Base-by-base conservation (phyloP, 2,797 vertebrate genomes). In the Enoplosus armatus region DNA sequence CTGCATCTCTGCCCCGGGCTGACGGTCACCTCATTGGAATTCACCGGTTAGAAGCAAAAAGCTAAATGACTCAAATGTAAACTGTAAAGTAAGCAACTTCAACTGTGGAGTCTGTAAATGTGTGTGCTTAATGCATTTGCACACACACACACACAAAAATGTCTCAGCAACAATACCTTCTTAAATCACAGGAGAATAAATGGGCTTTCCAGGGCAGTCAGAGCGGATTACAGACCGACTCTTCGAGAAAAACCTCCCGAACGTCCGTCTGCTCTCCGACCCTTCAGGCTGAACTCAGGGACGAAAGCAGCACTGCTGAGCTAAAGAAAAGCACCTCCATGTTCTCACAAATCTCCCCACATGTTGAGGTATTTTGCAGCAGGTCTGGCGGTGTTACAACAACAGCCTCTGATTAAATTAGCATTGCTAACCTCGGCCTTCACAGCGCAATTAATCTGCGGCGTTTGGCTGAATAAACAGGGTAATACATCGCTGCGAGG, bases 361-460 rank as follows among this genome's bases (percentile, higher is more conserved):
- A 65, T 77, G 79, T 76, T 9, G 43, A 67, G 69, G 45, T 63
- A 20, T 70, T 86, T 22, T 72, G 41, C 69, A 62, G 81, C 81
- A 51, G 75, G 31, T 75, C 71, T 83, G 85, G 55, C 81, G 2
- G 22, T 6, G 60, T 50, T 20, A 63, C 84, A 82, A 63, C 87
- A 80, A 64, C 82, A 83, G 68, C 66, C 85, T 77, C 83, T 94
- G 93, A 95, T 95, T 95, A 95, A 94, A 95, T 95, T 95, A 95
- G 93, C 93, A 94, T 93, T 93, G 93, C 92, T 92, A 92, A 94
- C 90, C 86, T 83, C 35, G 31, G 67, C 75, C 77, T 61, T 79
- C 82, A 26, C 83, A 33, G 69, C 8, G 67, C 90, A 87, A 93
- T 95, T 94, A 85, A 94, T 94, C 93, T 90, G 84, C 80, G 24